phyloP scores from a whole-genome alignment of 2,113 vertebrate genomes.

The Lepus americanus region DNA sequence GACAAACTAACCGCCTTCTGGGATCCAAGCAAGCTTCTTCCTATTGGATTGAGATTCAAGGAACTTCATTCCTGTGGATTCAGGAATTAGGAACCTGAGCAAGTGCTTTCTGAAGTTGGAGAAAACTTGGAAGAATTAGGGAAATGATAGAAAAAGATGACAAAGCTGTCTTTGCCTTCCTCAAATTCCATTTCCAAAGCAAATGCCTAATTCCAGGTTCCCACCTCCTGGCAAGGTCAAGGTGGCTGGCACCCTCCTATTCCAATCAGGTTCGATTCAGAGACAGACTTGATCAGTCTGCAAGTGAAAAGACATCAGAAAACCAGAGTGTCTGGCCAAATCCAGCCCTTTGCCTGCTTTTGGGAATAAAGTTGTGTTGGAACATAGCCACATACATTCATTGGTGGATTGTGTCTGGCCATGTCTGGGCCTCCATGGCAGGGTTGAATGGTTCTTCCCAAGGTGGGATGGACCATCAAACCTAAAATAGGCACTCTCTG shows the following conservation, averaged over 20 bases:
- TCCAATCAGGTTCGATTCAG: neutral
- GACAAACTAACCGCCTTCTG: neutral
- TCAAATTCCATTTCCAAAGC: neutral
- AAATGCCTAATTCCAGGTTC: neutral
- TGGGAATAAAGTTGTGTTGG: neutral
- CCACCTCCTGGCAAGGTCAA: neutral
- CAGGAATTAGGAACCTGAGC: neutral
- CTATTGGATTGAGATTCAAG: constrained; percentile 15
- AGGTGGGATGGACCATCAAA: neutral
- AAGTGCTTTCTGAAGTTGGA: neutral
- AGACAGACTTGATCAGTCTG: neutral
- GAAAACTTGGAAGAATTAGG: neutral
- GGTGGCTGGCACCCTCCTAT: too few relatives aligned
- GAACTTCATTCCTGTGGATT: neutral
- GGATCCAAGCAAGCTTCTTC: neutral
- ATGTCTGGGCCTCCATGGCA: neutral
- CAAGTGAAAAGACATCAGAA: neutral
- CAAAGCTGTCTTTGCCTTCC: neutral
- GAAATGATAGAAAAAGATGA: neutral
- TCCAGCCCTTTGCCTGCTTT: neutral
- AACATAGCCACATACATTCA: neutral
- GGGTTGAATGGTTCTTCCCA: neutral
- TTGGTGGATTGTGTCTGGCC: neutral
- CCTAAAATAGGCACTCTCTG: neutral
- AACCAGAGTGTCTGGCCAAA: neutral